Percentiles rank a stretch among this genome's conserved stretches.
Conservation (phyloP, 2,888 invertebrate genomes). For the Altica lythri region DNA sequence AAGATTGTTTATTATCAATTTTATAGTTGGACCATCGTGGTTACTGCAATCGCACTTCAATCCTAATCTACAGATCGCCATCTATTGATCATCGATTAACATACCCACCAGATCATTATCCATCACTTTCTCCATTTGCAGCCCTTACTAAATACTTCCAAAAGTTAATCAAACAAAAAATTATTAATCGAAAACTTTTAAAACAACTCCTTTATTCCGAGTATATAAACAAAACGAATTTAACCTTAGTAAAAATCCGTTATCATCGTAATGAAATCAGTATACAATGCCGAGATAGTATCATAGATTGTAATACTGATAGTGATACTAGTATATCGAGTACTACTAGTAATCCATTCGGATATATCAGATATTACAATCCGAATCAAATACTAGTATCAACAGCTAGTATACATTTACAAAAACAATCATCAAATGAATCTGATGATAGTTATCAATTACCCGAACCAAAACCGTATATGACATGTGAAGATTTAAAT, state of each 20-base stretch:
- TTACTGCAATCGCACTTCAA: slow-evolving; percentile 62
- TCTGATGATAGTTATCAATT: slow-evolving; percentile 68
- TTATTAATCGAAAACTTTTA: slow-evolving; percentile 72
- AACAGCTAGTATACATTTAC: slow-evolving; percentile 56
- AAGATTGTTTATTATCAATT: too few species aligned
- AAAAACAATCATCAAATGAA: slow-evolving; percentile 58
- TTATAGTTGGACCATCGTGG: slow-evolving; percentile 63
- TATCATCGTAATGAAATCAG: slow-evolving; percentile 59
- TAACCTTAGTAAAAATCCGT: slow-evolving; percentile 61
- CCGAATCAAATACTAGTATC: slow-evolving; percentile 56
- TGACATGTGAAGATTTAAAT: slow-evolving; percentile 73
- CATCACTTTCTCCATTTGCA: slow-evolving; percentile 77
- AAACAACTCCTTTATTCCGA: slow-evolving; percentile 74
- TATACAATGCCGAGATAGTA: slow-evolving; percentile 49
- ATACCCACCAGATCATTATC: slow-evolving; percentile 75
- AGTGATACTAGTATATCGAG: slow-evolving; percentile 61
- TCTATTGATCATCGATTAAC: slow-evolving; percentile 60
- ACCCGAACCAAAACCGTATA: slow-evolving; percentile 61
- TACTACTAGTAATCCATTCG: slow-evolving; percentile 67
- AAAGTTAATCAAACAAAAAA: slow-evolving; percentile 72
- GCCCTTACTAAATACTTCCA: slow-evolving; percentile 78
- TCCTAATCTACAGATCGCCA: slow-evolving; percentile 56
- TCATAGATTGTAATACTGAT: slow-evolving; percentile 56
- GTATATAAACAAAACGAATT: slow-evolving; percentile 62
- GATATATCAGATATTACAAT: slow-evolving; percentile 70